phyloP scores from a whole-genome alignment of 53 echinoderm and acorn worm species.

The Paracentrotus lividus region DNA sequence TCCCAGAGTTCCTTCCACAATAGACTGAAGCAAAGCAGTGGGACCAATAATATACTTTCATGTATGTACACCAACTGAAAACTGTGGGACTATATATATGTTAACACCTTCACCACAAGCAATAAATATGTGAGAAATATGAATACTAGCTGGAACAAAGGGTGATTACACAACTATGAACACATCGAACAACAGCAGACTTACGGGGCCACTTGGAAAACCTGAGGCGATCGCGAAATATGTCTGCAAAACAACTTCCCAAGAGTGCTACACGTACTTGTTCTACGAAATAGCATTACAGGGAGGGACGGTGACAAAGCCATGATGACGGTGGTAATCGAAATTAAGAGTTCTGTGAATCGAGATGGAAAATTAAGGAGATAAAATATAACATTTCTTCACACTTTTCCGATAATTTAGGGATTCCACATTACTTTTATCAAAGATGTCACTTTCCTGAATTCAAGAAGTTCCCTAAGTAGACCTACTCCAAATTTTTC shows the following conservation, averaged over 20 bases:
- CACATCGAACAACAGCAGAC: background rate
- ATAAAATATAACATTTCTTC: background rate
- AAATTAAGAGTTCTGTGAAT: conserved; percentile 19
- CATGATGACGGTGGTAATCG: background rate
- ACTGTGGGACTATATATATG: background rate
- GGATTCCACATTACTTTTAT: no score
- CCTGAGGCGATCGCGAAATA: background rate
- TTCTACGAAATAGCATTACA: background rate
- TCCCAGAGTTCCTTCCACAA: background rate
- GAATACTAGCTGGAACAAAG: no score
- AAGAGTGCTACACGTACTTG: background rate
- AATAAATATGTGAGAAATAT: no score
- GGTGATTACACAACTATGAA: background rate
- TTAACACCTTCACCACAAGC: no score
- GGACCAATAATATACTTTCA: background rate
- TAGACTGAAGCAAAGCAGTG: background rate
- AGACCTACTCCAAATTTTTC: no score
- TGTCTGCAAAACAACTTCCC: background rate
- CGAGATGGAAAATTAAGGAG: background rate
- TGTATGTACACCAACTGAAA: background rate
- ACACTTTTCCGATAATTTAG: no score
- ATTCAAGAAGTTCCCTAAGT: no score
- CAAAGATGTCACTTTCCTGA: no score
- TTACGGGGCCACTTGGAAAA: background rate
- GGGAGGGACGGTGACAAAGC: background rate